Base-by-base conservation (phyloP, 1,140 invertebrate species). In the Bombyx mori region DNA sequence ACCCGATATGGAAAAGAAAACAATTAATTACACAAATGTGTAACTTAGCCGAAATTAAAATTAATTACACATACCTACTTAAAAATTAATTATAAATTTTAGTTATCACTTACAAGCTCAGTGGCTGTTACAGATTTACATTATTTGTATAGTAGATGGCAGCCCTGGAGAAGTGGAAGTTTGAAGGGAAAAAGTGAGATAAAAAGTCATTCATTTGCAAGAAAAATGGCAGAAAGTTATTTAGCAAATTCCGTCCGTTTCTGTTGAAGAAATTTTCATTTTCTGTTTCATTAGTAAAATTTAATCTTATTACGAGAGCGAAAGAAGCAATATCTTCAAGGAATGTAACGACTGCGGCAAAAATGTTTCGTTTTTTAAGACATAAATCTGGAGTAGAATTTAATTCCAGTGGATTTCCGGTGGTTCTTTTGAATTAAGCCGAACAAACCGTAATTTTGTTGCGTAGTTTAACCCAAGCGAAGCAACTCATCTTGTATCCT, bases 241-340 rank as follows among this genome's bases (percentile, higher is more conserved):
- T 74, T 74, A 73, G 63, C 64, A 67, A 70, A 75, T 74, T 71
- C 63, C 65, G 62, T 74, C 68, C 68, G 62, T 74, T 68, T 69
- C 68, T 55, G 62, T 59, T 67, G 63, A 67, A 73, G 66, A 75
- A 75, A 73, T 71, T 68, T 73, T 71, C 65, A 76, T 82, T 79
- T 79, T 82, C 71, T 77, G 76, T 82, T 82, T 77, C 77, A 82
- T 80, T 82, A 75, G 71, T 77, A 77, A 71, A 79, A 79, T 77
- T 76, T 75, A 75, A 79, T 80, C 69, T 74, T 75, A 80, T 80
- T 75, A 80, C 63, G 68, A 60, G 51, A 60, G 65, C 69, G 69
- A 71, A 65, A 71, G 74, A 69, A 73, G 70, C 66, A 72, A 73
- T 74, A 77, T 75, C 74, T 73, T 64, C 60, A 62, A 68, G 65